These are phyloP conservation scores for Chionodraco myersi DNA, from an alignment of 2,113 vertebrate species.

Conservation along the genomic window DNA sequence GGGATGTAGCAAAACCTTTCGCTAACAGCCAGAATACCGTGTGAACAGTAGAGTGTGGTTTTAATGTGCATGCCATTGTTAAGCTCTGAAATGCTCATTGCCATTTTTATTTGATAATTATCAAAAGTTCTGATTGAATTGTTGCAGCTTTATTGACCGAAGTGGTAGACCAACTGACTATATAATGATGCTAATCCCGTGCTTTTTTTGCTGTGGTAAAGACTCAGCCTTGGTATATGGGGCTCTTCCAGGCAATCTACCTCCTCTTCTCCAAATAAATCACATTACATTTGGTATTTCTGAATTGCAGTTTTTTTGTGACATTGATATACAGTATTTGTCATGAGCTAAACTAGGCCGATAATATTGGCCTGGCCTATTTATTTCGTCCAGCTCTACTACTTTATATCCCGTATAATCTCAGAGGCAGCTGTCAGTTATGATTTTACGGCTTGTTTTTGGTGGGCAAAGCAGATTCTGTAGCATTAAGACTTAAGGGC, in stretches of 20 bases:
- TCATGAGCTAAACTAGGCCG: background rate
- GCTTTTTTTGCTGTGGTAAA: too few species aligned
- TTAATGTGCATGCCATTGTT: background rate
- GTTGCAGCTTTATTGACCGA: too few species aligned
- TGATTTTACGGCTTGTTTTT: slow-evolving; percentile 51
- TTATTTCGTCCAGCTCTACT: slow-evolving; percentile 24
- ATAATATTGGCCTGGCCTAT: slow-evolving; percentile 18
- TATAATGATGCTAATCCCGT: too few species aligned
- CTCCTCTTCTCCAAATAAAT: background rate
- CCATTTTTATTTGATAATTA: too few species aligned
- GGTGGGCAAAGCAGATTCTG: slow-evolving; percentile 52
- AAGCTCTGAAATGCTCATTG: too few species aligned
- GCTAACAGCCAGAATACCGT: background rate
- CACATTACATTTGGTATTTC: background rate
- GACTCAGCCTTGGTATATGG: too few species aligned
- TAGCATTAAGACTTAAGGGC: slow-evolving; percentile 46
- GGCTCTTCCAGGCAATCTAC: too few species aligned
- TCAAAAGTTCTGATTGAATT: too few species aligned
- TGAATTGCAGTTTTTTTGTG: background rate
- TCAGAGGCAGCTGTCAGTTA: slow-evolving; percentile 55
- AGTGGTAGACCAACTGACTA: too few species aligned
- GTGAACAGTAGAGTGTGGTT: background rate
- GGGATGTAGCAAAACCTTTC: background rate
- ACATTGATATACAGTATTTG: background rate
- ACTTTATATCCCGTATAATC: slow-evolving; percentile 50